Conservation (phyloP, 2,113 vertebrate genomes). For the Ciconia stormi region DNA sequence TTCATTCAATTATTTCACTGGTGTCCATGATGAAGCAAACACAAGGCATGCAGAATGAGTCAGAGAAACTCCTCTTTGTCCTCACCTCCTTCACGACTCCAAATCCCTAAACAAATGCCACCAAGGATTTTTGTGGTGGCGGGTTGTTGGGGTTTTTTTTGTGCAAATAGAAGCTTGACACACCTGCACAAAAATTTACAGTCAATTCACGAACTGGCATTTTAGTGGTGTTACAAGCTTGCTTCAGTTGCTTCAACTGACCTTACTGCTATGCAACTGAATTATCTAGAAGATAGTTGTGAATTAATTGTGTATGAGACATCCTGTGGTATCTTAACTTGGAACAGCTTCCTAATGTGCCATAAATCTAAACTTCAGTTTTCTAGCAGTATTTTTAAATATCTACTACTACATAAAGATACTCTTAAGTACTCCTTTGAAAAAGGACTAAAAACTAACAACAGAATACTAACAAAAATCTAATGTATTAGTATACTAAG, state of each 20-base stretch:
- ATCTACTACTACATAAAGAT: not conserved
- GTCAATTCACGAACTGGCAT: not conserved
- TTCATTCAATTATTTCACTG: not conserved
- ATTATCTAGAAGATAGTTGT: not conserved
- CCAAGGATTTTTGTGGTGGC: not conserved
- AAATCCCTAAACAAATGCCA: not conserved
- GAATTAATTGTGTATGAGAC: not conserved
- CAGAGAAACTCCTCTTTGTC: not conserved
- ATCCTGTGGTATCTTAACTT: not conserved
- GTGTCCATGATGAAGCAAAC: not conserved
- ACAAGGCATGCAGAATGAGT: not conserved
- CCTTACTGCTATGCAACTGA: not conserved
- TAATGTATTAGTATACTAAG: not conserved
- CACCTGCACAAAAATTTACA: not conserved
- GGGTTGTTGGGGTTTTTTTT: not conserved
- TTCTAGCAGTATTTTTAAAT: not conserved
- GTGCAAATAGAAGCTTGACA: not conserved
- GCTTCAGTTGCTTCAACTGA: not conserved
- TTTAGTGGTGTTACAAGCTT: not conserved
- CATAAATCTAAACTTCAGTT: not conserved
- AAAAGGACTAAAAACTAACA: not conserved
- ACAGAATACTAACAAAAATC: not conserved
- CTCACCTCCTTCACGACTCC: not conserved
- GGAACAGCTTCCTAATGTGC: not conserved
- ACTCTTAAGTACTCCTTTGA: not conserved